Conservation (phyloP, 2,113 vertebrate species). For the Gopherus evgoodei region DNA sequence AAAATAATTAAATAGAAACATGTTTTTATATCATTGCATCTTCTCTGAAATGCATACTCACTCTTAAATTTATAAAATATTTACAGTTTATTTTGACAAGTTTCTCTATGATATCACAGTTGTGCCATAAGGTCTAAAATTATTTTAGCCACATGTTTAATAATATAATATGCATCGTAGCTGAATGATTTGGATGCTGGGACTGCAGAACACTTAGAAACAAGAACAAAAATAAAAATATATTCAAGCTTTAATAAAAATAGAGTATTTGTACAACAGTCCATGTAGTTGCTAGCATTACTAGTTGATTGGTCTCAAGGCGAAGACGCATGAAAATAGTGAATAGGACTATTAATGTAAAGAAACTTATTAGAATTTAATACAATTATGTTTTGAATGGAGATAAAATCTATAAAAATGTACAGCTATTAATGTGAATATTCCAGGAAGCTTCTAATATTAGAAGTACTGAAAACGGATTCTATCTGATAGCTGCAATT, state of each 20-base stretch:
- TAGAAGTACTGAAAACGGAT: background rate
- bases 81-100: background rate
- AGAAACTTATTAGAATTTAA: background rate
- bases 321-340: fast-evolving
- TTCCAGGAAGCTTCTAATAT: background rate
- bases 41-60: background rate
- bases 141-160: background rate
- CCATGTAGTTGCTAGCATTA: background rate
- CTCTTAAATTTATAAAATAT: background rate
- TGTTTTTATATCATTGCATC: background rate
- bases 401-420: background rate
- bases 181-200: background rate
- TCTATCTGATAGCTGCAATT: background rate
- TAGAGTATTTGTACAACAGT: background rate
- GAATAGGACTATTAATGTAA: background rate
- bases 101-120: background rate
- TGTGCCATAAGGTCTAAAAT: background rate
- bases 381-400: fast-evolving
- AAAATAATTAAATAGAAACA: background rate
- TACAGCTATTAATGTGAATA: background rate
- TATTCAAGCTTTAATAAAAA: background rate
- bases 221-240: background rate
- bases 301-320: background rate
- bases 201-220: background rate
- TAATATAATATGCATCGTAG: background rate